Evolutionary conservation across 2,888 invertebrate species (phyloP).

Genomic region (Carcina quercana): DNA sequence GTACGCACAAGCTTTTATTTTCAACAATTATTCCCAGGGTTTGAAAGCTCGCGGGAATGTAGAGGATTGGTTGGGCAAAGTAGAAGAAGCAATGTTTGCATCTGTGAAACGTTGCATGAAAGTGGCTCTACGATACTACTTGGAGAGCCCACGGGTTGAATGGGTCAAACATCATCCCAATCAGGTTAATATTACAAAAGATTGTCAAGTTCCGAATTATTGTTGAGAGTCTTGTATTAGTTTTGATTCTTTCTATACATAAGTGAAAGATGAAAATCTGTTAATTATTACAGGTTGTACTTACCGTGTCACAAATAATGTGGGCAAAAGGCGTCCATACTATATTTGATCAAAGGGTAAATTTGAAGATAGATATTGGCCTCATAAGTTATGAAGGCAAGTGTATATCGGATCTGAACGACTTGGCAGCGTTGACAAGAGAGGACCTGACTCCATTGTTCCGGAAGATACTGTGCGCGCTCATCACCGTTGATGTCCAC

Average conservation of each 20-base stretch:
- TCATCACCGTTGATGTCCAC: constrained; percentile 94
- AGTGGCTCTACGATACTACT: constrained; percentile 80
- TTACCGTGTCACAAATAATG: constrained; percentile 92
- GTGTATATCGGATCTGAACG: constrained; percentile 82
- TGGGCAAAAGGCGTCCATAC: constrained; percentile 89
- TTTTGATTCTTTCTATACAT: too few relatives aligned
- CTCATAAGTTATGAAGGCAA: constrained; percentile 81
- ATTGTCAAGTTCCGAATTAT: too few relatives aligned
- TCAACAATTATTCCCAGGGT: too few relatives aligned
- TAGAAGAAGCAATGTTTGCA: constrained; percentile 91
- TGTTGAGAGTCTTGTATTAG: too few relatives aligned
- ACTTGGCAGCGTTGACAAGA: constrained; percentile 86
- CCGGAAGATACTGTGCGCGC: constrained; percentile 85
- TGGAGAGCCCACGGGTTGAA: constrained; percentile 75
- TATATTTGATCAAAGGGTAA: constrained; percentile 75
- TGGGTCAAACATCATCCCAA: constrained; percentile 86
- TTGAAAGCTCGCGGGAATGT: constrained; percentile 92
- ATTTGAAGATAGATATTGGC: constrained; percentile 65
- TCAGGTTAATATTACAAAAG: too few relatives aligned
- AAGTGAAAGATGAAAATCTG: too few relatives aligned
- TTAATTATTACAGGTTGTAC: constrained; percentile 75
- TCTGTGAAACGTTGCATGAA: constrained; percentile 86
- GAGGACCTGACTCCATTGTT: constrained; percentile 80
- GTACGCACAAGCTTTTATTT: too few relatives aligned
- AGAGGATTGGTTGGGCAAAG: constrained; percentile 93